Evolutionary conservation across 1,140 invertebrate genomes (phyloP), one percentile per base, ranked within the genome.

Genomic region (Drosophila tropicalis): DNA sequence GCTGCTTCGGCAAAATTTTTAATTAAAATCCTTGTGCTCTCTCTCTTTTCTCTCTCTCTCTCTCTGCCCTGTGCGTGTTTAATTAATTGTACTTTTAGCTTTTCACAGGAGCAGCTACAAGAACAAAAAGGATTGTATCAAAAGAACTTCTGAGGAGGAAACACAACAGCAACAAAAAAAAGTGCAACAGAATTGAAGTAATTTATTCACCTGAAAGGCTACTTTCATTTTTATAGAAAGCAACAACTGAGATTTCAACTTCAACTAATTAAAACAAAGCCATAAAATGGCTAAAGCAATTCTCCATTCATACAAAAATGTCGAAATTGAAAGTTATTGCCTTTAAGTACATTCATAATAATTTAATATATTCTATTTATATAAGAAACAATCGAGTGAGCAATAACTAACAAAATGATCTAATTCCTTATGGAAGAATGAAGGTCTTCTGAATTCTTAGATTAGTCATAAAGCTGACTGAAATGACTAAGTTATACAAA

Each of bases 1-100:
- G 82, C 78, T 81, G 82, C 81, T 85, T 86, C 81, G 72, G 72
- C 81, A 86, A 75, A 77, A 85, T 86, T 85, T 76, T 79, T 85
- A 85, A 85, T 85, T 85, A 85, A 85, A 85, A 85, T 85, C 82
- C 74, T 76, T 86, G 65, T 72, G 76, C 69, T 51, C 64, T 44
- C 67, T 70, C 22, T 51, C 17, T 29, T 29, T 5, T 29, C 29
- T 29, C 3, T 29, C 25, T 25, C 69, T 51, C 64, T 44, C 3
- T 25, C 67, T 72, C 22, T 51, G 17, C 55, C 54, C 62, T 76
- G 77, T 79, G 78, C 76, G 82, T 75, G 75, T 79, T 86, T 85
- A 81, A 85, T 86, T 85, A 85, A 86, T 81, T 79, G 82, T 79
- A 84, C 81, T 85, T 51, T 78, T 78, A 77, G 74, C 74, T 64